Evolutionary conservation across 2,113 vertebrate genomes (phyloP), one percentile per base, ranked within the genome.

Genomic region (Gobius niger): DNA sequence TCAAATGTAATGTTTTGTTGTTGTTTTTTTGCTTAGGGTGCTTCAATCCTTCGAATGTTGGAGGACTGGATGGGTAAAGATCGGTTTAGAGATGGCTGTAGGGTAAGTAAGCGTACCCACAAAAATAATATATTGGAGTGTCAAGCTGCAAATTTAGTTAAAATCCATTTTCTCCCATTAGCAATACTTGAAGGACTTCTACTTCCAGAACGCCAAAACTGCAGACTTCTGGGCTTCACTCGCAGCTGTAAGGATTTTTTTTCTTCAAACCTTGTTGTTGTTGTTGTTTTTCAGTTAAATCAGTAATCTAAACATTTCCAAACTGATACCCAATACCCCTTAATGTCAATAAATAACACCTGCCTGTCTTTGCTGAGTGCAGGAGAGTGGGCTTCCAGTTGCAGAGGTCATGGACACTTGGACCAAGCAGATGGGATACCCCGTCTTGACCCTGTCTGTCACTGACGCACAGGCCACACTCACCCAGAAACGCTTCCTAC

Each of bases 381-480:
- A 99, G 98, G 94, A 92, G 81, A 98, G 96, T 63, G n/a, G 59
- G 1, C 18, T 92, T 19, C 88, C 90, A 14, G 93, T 99, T 51
- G 91, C 68, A 69, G 90, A 93, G 52, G 94, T 98, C 0, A 98
- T 99, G 98, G 94, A 98, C 72, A 99, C 96, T 1, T 99, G 98
- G 98, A 99, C 96, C 14, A 94, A 88, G 61, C 97, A 99, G 87
- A 99, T 98, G 98, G 96, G 97, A 2, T 99, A 96, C 59, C 97
- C 98, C 65, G 92, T 98, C 51, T 63, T 99, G 24, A 60, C 77
- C 3, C 84, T 97, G 69, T 71, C 63, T n/a, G 63, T 80, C 47
- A 70, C 81, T n/a, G 76, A 40, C 2, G 40, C 15, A 0, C 0
- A 59, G 0, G 44, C 87, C n/a, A 70, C 15, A 0, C 53, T 98